A percentile compares a stretch with the other conserved stretches of the same genome.
Conservation (phyloP, 2,888 invertebrate genomes). For the Geotrupes spiniger region DNA sequence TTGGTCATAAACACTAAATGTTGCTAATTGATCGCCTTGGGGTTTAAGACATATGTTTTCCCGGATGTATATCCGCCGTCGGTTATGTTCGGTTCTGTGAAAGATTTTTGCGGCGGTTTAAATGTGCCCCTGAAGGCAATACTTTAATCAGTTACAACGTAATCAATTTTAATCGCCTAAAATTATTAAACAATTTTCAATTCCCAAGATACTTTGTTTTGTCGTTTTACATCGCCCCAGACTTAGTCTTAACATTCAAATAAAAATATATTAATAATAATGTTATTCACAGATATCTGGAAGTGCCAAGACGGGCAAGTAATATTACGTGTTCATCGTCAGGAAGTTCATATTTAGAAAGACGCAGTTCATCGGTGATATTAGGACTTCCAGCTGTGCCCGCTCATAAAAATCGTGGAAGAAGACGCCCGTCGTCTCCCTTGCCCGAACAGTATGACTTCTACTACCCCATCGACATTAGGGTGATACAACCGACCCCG, state of each 20-base stretch:
- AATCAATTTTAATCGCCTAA: too few species aligned
- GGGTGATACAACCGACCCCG: slow-evolving; percentile 77
- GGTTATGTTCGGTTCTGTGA: too few species aligned
- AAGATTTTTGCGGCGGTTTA: too few species aligned
- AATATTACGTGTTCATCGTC: slow-evolving; percentile 84
- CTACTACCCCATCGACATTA: slow-evolving; percentile 50
- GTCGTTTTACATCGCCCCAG: too few species aligned
- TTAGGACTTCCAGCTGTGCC: slow-evolving; percentile 67
- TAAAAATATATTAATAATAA: too few species aligned
- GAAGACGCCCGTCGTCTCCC: slow-evolving; percentile 47
- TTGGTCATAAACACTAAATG: background rate
- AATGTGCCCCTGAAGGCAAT: too few species aligned
- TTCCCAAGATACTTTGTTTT: too few species aligned
- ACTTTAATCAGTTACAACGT: too few species aligned
- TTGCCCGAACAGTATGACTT: slow-evolving; percentile 47
- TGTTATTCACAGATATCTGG: slow-evolving; percentile 39
- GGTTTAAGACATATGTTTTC: background rate
- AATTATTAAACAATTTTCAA: too few species aligned
- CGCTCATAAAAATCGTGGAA: slow-evolving; percentile 45
- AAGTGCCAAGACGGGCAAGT: slow-evolving; percentile 63
- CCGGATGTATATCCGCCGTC: too few species aligned
- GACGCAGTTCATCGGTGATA: slow-evolving; percentile 76
- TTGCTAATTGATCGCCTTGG: background rate
- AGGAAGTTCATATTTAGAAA: slow-evolving; percentile 78
- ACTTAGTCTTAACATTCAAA: too few species aligned